phyloP scores from a whole-genome alignment of 2,113 vertebrate species.

The Urocitellus parryii region DNA sequence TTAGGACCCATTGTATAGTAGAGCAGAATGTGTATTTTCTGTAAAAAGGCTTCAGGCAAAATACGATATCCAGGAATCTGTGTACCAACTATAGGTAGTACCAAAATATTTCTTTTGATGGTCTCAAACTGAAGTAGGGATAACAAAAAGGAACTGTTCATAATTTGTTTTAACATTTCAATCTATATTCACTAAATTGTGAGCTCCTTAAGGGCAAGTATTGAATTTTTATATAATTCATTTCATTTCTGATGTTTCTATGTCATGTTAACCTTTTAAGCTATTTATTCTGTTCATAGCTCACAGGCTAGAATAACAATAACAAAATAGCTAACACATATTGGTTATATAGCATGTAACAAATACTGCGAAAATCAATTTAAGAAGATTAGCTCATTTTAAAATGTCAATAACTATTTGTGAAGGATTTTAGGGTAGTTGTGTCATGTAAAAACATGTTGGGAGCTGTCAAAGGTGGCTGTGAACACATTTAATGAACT shows the following conservation, averaged over 20 bases:
- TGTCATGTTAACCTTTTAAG: neutral
- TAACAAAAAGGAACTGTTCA: neutral
- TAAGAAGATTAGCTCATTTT: neutral
- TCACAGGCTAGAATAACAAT: neutral
- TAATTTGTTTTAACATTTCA: neutral
- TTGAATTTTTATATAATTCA: neutral
- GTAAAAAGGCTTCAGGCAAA: neutral
- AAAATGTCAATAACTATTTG: neutral
- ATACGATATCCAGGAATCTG: neutral
- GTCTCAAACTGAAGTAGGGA: neutral
- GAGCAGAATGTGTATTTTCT: neutral
- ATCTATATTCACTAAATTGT: neutral
- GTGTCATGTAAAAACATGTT: neutral
- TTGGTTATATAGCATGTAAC: neutral
- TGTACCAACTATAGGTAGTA: neutral
- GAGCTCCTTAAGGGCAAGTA: neutral
- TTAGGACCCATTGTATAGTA: neutral
- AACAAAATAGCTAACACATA: neutral
- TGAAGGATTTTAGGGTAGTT: neutral
- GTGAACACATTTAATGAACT: neutral
- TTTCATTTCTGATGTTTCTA: neutral
- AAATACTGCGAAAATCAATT: conserved; percentile 4
- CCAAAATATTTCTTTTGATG: neutral
- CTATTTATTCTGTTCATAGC: neutral
- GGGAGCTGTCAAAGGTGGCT: neutral